Percentiles rank a stretch among this genome's conserved stretches.
Evolutionary conservation across 2,888 invertebrate genomes (phyloP).

Genomic region (Synergus itoensis): DNA sequence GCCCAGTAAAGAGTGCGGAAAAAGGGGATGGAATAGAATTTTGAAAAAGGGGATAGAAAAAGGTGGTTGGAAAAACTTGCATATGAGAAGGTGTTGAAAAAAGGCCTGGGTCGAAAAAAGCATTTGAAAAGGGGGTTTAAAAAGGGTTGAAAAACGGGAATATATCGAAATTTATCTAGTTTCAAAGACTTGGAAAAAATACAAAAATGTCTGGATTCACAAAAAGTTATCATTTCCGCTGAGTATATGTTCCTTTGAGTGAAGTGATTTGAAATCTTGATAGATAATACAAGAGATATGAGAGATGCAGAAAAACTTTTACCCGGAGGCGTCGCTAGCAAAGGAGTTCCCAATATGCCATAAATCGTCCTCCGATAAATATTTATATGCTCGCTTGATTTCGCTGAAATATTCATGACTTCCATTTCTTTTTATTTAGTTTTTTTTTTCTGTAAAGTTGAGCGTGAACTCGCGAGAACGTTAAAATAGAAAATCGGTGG

Average conservation of each 20-base stretch:
- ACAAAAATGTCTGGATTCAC: background rate
- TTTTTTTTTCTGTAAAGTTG: slow-evolving; percentile 35
- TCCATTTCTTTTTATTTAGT: slow-evolving; percentile 32
- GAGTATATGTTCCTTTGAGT: background rate
- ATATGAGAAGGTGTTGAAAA: too few relatives aligned
- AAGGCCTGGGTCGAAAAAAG: too few relatives aligned
- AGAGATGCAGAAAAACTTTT: slow-evolving; percentile 4
- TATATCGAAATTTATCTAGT: too few relatives aligned
- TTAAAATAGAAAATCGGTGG: background rate
- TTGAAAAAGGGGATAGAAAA: too few relatives aligned
- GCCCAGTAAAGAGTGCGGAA: too few relatives aligned
- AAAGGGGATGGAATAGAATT: too few relatives aligned
- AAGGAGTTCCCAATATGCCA: slow-evolving; percentile 52
- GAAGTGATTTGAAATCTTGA: slow-evolving; percentile 16
- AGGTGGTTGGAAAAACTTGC: too few relatives aligned
- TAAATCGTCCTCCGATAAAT: slow-evolving; percentile 52
- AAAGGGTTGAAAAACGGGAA: too few relatives aligned
- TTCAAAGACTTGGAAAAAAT: background rate
- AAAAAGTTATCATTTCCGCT: background rate
- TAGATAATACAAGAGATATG: slow-evolving; percentile 24
- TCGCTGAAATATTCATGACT: slow-evolving; percentile 53
- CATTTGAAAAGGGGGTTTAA: too few relatives aligned
- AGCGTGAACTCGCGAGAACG: slow-evolving; percentile 21
- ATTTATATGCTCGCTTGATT: slow-evolving; percentile 51
- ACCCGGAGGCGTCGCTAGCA: slow-evolving; percentile 31